A percentile compares a stretch with the other conserved stretches of the same genome.
These are phyloP conservation scores for Andrena haemorrhoa DNA, from an alignment of 2,888 invertebrate genomes.

Conservation along the genomic window DNA sequence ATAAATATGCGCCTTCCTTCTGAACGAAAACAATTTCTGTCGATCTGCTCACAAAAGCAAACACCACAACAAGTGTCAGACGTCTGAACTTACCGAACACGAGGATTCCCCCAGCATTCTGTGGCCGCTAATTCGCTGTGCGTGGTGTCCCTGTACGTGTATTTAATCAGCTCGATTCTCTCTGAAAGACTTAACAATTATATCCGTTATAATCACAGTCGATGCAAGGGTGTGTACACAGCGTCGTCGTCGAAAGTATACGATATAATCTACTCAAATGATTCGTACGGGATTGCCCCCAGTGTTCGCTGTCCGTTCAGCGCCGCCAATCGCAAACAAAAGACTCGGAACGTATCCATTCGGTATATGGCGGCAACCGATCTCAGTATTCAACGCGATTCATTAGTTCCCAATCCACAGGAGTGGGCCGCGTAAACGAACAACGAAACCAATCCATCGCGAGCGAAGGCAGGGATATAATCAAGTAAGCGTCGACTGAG, in stretches of 20 bases:
- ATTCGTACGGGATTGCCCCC: background rate
- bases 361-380: background rate
- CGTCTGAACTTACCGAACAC: conserved; percentile 49
- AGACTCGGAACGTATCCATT: background rate
- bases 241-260: conserved; percentile 56
- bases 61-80: background rate
- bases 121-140: conserved; percentile 24
- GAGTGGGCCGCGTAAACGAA: conserved; percentile 22
- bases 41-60: no score
- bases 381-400: background rate
- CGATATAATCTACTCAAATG: conserved; percentile 33
- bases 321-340: background rate
- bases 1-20: background rate
- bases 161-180: conserved; percentile 43
- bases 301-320: background rate
- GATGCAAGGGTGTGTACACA: conserved; percentile 73
- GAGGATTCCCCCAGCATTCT: conserved; percentile 12
- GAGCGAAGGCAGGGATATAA: background rate
- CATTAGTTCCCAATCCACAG: background rate
- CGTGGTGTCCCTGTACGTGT: conserved; percentile 25
- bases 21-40: no score
- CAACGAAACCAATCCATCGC: conserved; percentile 7
- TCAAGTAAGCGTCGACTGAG: conserved; percentile 12
- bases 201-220: conserved; percentile 80
- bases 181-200: conserved; percentile 75